phyloP scores from a whole-genome alignment of 2,113 vertebrate species.

The Triplophysa dalaica region DNA sequence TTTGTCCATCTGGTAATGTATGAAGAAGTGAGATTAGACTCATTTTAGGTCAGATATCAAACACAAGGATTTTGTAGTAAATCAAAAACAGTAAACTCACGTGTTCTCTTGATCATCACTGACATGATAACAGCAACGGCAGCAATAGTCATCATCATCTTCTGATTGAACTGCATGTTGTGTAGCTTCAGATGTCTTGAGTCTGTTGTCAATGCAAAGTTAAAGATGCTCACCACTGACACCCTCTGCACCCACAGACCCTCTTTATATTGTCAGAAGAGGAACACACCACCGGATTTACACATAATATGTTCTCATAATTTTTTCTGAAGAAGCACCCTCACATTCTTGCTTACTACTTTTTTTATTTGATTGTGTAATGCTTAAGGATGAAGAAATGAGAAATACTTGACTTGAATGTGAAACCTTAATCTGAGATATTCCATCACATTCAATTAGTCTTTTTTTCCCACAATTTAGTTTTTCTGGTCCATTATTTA shows the following conservation, averaged over 20 bases:
- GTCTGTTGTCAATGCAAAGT: slow-evolving; percentile 32
- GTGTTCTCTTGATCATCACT: slow-evolving; percentile 57
- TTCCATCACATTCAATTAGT: background rate
- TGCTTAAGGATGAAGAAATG: background rate
- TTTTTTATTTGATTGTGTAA: slow-evolving; percentile 19
- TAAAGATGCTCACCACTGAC: background rate
- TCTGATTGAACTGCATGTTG: slow-evolving; percentile 63
- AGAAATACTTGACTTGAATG: background rate
- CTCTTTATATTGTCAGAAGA: slow-evolving; percentile 16
- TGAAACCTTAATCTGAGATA: background rate
- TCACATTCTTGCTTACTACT: background rate
- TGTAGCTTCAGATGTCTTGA: slow-evolving; percentile 9
- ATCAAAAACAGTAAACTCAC: slow-evolving; percentile 35
- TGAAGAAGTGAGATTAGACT: no score
- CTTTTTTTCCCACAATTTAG: no score
- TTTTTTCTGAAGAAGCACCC: background rate
- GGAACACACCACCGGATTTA: background rate
- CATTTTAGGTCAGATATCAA: no score
- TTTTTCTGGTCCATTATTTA: background rate
- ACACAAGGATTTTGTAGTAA: slow-evolving; percentile 33
- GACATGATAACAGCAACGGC: slow-evolving; percentile 50
- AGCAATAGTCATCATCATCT: slow-evolving; percentile 55
- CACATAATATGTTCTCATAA: background rate
- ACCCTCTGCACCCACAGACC: background rate
- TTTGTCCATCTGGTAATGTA: no score